Evolutionary conservation across 2,113 vertebrate genomes (phyloP).

Genomic region (Poicephalus meyeri): DNA sequence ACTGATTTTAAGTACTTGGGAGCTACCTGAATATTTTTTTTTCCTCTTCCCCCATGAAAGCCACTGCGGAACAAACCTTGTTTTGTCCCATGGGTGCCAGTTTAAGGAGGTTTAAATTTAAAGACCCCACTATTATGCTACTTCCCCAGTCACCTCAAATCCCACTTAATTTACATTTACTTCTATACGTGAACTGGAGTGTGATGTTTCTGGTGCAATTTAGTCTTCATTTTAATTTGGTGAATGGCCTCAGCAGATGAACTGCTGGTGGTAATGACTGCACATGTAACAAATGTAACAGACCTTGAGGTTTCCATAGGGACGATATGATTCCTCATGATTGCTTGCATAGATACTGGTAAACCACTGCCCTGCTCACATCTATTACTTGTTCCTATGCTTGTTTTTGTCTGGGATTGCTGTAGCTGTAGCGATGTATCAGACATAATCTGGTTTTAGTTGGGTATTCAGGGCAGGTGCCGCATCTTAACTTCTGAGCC

Average conservation of each 20-base stretch:
- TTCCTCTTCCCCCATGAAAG: background rate
- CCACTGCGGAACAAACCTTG: background rate
- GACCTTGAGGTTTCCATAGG: background rate
- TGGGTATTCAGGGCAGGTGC: background rate
- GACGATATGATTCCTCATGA: background rate
- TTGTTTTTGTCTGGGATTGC: background rate
- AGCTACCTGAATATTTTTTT: background rate
- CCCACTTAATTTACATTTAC: background rate
- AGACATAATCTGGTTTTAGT: background rate
- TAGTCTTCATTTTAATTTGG: background rate
- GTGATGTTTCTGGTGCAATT: background rate
- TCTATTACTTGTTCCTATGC: background rate
- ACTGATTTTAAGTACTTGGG: background rate
- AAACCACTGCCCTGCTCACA: background rate
- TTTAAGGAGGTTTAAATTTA: background rate
- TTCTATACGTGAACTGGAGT: background rate
- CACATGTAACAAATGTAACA: background rate
- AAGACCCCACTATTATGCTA: accelerated
- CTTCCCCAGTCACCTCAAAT: background rate
- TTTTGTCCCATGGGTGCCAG: background rate
- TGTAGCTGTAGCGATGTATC: accelerated
- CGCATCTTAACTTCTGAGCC: background rate
- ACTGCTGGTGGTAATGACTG: background rate
- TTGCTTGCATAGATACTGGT: background rate
- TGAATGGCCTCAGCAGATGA: background rate